Evolutionary conservation across 2,113 vertebrate species (phyloP).

Genomic region (Gymnogyps californianus): DNA sequence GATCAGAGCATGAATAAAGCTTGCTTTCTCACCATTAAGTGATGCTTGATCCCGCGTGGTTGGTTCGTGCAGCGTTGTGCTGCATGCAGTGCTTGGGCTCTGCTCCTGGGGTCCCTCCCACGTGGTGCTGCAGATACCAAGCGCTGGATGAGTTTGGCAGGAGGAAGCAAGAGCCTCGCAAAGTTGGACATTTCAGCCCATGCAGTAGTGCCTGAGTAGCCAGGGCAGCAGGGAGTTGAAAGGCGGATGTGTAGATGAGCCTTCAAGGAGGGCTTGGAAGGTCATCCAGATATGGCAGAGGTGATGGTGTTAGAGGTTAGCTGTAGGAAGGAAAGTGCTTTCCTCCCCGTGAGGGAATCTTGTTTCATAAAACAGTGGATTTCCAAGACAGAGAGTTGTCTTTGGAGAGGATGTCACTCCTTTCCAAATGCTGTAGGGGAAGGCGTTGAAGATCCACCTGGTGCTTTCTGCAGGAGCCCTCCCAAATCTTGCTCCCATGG

Average conservation of each 20-base stretch:
- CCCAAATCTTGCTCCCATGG: neutral
- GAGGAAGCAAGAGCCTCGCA: neutral
- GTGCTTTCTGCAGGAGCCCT: neutral
- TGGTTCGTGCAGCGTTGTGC: fast-evolving
- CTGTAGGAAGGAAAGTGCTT: neutral
- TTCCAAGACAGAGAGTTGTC: neutral
- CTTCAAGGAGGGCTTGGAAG: neutral
- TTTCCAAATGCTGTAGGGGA: neutral
- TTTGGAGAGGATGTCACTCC: neutral
- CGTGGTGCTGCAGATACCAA: neutral
- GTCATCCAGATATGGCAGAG: neutral
- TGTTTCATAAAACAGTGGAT: neutral
- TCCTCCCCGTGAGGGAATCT: neutral
- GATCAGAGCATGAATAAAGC: neutral
- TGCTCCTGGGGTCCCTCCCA: neutral
- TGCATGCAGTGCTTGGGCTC: neutral
- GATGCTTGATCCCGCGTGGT: neutral
- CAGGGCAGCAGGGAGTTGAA: neutral
- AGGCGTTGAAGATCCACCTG: neutral
- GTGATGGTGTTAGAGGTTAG: neutral
- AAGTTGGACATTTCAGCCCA: neutral
- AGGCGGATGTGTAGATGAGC: neutral
- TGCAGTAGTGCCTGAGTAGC: neutral
- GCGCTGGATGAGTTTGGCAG: neutral
- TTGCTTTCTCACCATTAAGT: neutral